These are phyloP conservation scores for Mastomys coucha DNA, from an alignment of 2,113 vertebrate genomes.

Conservation along the genomic window DNA sequence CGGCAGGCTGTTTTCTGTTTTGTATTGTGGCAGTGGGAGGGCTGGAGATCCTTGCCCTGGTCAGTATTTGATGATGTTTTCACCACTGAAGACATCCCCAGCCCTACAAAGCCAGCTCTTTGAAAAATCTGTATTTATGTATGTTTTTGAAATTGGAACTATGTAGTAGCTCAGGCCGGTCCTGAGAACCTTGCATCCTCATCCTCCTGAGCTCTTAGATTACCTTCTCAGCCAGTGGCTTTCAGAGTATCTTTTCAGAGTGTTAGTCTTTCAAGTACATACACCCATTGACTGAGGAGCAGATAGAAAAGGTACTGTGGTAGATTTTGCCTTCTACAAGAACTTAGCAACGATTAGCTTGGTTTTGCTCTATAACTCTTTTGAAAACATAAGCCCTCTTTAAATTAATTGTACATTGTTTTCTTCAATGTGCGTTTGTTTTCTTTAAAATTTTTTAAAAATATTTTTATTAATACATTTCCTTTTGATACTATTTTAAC, in stretches of 20 bases:
- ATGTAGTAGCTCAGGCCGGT: neutral
- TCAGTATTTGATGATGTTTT: neutral
- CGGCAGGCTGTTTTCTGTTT: neutral
- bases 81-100: neutral
- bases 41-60: neutral
- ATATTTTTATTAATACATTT: conserved; percentile 1
- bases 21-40: neutral
- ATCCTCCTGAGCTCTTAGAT: neutral
- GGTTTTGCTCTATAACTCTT: neutral
- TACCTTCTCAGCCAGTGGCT: neutral
- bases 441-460: neutral
- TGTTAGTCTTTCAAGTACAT: neutral
- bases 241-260: no score
- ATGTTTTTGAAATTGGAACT: neutral
- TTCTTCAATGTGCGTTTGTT: neutral
- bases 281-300: neutral
- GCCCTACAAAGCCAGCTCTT: neutral
- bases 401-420: neutral
- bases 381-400: neutral
- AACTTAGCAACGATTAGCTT: neutral
- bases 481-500: neutral
- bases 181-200: neutral
- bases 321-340: conserved; percentile 23
- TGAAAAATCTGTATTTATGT: neutral
- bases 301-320: neutral